A percentile compares a stretch with the other conserved stretches of the same genome.
Evolutionary conservation across 2,113 vertebrate species (phyloP).

Genomic region (Bambusicola thoracicus): DNA sequence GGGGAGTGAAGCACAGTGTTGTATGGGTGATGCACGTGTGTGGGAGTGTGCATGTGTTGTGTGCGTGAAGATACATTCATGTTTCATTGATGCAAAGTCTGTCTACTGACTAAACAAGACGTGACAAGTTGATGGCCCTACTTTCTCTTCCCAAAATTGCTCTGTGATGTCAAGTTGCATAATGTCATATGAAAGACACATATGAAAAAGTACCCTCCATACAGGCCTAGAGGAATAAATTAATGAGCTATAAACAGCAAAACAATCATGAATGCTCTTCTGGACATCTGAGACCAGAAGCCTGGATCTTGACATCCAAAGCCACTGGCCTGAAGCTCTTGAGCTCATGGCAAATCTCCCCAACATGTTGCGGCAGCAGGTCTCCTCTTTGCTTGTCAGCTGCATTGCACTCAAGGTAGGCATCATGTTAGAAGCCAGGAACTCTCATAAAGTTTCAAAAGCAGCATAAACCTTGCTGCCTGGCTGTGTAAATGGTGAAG

Average conservation of each 20-base stretch:
- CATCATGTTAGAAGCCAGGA: neutral
- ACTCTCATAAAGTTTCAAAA: neutral
- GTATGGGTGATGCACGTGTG: fast-evolving
- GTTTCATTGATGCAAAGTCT: neutral
- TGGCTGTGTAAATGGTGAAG: neutral
- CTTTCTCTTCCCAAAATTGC: neutral
- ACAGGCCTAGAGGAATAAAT: constrained; percentile 19
- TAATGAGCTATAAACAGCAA: constrained; percentile 39
- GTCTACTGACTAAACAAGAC: neutral
- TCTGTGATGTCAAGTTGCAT: neutral
- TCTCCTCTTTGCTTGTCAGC: neutral
- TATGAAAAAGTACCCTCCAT: neutral
- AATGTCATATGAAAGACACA: neutral
- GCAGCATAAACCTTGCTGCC: neutral
- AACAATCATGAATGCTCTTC: neutral
- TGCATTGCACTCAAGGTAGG: neutral
- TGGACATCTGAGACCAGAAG: neutral
- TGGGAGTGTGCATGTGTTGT: fast-evolving
- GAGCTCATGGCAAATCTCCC: neutral
- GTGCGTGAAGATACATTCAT: neutral
- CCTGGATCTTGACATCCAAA: neutral
- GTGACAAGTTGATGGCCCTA: neutral
- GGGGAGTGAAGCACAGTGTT: neutral
- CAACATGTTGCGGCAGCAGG: neutral
- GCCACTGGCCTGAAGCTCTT: neutral